These are phyloP conservation scores for Dasypus novemcinctus DNA, from an alignment of 2,113 vertebrate genomes.

Conservation along the genomic window DNA sequence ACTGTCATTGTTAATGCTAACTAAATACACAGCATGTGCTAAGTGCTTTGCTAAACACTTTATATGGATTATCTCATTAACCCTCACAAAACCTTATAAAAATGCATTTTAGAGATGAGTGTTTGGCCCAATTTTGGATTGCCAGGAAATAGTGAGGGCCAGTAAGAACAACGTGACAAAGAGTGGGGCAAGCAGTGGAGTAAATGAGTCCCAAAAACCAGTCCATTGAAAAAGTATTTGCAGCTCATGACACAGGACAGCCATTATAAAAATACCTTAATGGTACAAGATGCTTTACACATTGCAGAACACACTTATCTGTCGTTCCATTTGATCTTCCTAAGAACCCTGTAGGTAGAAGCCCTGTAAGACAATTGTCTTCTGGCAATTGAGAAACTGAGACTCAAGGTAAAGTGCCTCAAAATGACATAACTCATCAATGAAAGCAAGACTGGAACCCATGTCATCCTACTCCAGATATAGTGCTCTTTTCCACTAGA, in stretches of 20 bases:
- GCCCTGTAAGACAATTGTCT: not conserved
- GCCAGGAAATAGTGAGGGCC: not conserved
- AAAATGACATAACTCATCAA: not conserved
- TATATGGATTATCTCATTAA: not conserved
- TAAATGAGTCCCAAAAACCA: not conserved
- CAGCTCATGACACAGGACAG: not conserved
- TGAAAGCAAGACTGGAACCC: not conserved
- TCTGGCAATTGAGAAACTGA: not conserved
- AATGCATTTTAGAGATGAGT: not conserved
- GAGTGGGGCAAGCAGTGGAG: no score
- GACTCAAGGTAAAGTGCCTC: not conserved
- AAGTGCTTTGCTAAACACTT: not conserved
- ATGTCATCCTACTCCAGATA: not conserved
- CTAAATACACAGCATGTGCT: not conserved
- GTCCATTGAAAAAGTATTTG: not conserved
- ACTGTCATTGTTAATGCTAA: not conserved
- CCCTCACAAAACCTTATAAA: not conserved
- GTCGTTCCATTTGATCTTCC: not conserved
- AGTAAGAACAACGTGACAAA: not conserved
- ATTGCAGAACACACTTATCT: not conserved
- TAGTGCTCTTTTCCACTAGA: not conserved
- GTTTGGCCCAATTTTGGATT: not conserved
- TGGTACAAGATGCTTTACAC: not conserved
- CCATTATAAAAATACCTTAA: not conserved
- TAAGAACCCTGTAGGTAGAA: not conserved